Evolutionary conservation across 2,888 invertebrate genomes (phyloP).

Genomic region (Sabatieria punctata): DNA sequence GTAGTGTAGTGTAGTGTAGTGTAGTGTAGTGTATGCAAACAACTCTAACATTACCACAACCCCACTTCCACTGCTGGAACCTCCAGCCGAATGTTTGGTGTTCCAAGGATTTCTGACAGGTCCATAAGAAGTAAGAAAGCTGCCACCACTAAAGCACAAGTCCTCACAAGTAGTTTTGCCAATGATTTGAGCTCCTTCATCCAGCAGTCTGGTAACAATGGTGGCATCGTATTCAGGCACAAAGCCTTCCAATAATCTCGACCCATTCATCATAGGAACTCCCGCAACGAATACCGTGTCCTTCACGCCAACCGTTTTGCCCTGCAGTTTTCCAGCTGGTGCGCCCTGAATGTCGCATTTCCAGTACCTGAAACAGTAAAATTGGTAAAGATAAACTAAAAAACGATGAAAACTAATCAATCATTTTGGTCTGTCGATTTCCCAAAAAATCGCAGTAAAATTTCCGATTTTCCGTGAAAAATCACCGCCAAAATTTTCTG

Average conservation of each 20-base stretch:
- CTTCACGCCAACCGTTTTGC: conserved; percentile 27
- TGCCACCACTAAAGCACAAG: conserved; percentile 23
- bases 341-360: conserved; percentile 10
- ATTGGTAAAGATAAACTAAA: too few relatives aligned
- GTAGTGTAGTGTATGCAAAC: too few relatives aligned
- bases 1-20: too few relatives aligned
- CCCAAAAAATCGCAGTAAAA: too few relatives aligned
- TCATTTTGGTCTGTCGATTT: too few relatives aligned
- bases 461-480: too few relatives aligned
- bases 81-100: conserved; percentile 18
- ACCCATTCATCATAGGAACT: conserved; percentile 28
- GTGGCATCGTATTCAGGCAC: conserved; percentile 29
- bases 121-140: conserved; percentile 21
- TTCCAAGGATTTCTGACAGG: conserved; percentile 24
- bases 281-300: conserved; percentile 29
- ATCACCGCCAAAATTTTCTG: too few relatives aligned
- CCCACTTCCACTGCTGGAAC: conserved; percentile 28
- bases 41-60: conserved; percentile 12
- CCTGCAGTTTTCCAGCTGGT: conserved; percentile 15
- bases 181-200: conserved; percentile 22
- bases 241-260: conserved; percentile 22
- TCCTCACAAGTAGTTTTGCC: conserved; percentile 29
- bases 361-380: conserved; percentile 6
- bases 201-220: conserved; percentile 24
- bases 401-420: too few relatives aligned